phyloP scores from a whole-genome alignment of 2,113 vertebrate genomes.

The Anthoscopus minutus region DNA sequence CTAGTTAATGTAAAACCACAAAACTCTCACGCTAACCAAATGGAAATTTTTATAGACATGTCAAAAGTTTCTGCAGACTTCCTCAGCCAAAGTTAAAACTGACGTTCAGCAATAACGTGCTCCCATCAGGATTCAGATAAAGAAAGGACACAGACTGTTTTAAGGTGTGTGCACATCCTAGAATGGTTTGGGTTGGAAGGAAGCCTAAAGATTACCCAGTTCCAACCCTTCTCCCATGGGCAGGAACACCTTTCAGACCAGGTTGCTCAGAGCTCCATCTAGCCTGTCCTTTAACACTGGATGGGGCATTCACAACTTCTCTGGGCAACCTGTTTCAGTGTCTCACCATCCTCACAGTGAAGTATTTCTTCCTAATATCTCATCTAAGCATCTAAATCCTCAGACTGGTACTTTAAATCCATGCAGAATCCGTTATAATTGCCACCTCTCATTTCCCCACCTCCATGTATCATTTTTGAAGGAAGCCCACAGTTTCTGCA shows the following conservation, averaged over 20 bases:
- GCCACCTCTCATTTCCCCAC: rapidly evolving
- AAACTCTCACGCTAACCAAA: background rate
- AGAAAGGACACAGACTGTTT: rapidly evolving
- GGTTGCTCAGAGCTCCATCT: background rate
- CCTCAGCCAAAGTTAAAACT: background rate
- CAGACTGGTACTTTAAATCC: background rate
- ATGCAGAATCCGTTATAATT: rapidly evolving
- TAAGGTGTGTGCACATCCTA: rapidly evolving
- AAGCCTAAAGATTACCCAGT: background rate
- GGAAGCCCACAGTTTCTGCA: background rate
- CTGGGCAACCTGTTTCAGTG: background rate
- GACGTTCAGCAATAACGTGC: rapidly evolving
- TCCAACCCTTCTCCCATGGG: background rate
- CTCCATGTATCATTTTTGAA: rapidly evolving
- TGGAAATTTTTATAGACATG: rapidly evolving
- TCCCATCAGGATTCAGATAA: background rate
- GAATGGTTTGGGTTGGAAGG: background rate
- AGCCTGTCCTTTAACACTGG: background rate
- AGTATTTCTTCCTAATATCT: background rate
- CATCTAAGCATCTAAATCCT: background rate
- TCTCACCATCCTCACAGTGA: background rate
- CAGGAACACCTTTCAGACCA: background rate
- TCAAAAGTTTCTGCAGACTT: background rate
- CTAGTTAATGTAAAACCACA: background rate
- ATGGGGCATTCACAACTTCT: background rate